Evolutionary conservation across 64 coral and sea anemone species (phyloP).

Genomic region (Actinia tenebrosa): DNA sequence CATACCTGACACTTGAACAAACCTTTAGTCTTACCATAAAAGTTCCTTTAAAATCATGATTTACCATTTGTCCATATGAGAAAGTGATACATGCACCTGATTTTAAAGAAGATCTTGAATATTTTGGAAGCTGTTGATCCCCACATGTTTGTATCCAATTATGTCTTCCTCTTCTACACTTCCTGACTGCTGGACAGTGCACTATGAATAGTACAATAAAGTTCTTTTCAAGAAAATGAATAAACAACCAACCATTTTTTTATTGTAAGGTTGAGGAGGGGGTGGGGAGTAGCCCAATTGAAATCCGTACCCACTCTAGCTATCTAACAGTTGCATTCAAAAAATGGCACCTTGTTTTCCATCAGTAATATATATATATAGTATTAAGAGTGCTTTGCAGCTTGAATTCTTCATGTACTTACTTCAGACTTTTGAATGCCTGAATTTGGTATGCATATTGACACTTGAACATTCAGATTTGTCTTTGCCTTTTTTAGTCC

Average conservation of each 20-base stretch:
- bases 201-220: background rate
- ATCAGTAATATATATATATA: too few species aligned
- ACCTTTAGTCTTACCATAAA: too few species aligned
- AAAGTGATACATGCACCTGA: background rate
- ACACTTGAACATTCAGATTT: conserved; percentile 13
- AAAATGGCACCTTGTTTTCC: too few species aligned
- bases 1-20: too few species aligned
- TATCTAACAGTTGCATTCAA: too few species aligned
- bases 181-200: conserved; percentile 1
- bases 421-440: conserved; percentile 17
- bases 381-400: too few species aligned
- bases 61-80: background rate
- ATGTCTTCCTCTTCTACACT: conserved; percentile 15
- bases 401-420: background rate
- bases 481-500: background rate
- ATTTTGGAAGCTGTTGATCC: background rate
- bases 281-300: too few species aligned
- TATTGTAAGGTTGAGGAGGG: too few species aligned
- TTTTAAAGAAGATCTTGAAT: background rate
- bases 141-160: conserved; percentile 3
- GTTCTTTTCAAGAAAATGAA: too few species aligned
- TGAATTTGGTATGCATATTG: conserved; percentile 6
- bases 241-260: too few species aligned
- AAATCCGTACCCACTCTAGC: too few species aligned
- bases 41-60: too few species aligned